Percentiles rank a stretch among this genome's conserved stretches.
These are phyloP conservation scores for Aulostomus chinensis DNA, from an alignment of 2,797 vertebrate genomes.

Conservation along the genomic window DNA sequence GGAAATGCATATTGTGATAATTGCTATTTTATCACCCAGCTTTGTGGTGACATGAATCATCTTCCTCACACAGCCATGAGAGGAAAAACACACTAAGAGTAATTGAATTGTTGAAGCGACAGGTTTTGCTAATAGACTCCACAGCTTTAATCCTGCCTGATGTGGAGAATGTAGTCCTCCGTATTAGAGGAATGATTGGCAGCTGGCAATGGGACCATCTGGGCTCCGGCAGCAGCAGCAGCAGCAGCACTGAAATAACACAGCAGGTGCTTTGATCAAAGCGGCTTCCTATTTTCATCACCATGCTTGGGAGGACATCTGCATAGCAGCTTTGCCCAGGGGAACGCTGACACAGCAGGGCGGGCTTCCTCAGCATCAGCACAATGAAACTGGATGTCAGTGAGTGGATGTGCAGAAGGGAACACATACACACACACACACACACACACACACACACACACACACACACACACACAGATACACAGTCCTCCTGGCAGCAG, in stretches of 20 bases:
- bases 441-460: slow-evolving; percentile 8
- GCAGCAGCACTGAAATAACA: slow-evolving; percentile 39
- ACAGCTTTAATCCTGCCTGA: slow-evolving; percentile 34
- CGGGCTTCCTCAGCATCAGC: slow-evolving; percentile 59
- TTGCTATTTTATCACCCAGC: too few relatives aligned
- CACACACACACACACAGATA: slow-evolving; percentile 2
- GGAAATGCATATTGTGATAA: too few relatives aligned
- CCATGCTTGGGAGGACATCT: slow-evolving; percentile 66
- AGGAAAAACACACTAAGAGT: slow-evolving; percentile 16
- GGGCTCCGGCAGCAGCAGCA: slow-evolving; percentile 32
- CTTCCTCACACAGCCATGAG: background rate
- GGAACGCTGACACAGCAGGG: slow-evolving; percentile 73
- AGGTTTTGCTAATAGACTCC: slow-evolving; percentile 31
- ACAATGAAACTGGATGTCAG: slow-evolving; percentile 51
- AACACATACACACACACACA: slow-evolving; percentile 6
- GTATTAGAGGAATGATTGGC: slow-evolving; percentile 60
- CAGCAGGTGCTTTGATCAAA: slow-evolving; percentile 71
- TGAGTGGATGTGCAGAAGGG: background rate
- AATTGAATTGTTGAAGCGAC: slow-evolving; percentile 41
- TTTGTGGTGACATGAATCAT: slow-evolving; percentile 14
- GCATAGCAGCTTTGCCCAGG: slow-evolving; percentile 64
- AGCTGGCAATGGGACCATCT: slow-evolving; percentile 55
- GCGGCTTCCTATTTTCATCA: slow-evolving; percentile 64
- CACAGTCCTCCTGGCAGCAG: slow-evolving; percentile 17
- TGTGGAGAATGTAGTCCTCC: slow-evolving; percentile 48